Evolutionary conservation across 2,888 invertebrate species (phyloP).

Genomic region (Tetragonula carbonaria): DNA sequence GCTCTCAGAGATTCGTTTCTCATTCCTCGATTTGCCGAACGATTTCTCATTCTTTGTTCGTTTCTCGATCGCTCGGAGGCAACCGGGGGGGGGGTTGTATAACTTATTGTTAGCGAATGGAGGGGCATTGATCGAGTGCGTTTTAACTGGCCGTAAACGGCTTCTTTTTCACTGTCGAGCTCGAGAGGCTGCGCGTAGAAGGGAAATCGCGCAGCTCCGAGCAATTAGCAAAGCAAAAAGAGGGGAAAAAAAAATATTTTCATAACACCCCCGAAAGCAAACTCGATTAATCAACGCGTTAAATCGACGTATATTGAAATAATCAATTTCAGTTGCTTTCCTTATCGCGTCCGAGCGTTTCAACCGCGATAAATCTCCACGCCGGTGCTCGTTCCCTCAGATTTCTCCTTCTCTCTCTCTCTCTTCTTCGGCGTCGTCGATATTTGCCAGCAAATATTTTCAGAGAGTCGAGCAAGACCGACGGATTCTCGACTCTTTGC

Average conservation of each 20-base stretch:
- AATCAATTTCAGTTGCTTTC: constrained; percentile 28
- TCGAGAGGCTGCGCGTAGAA: constrained; percentile 33
- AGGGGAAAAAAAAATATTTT: background rate
- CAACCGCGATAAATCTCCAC: background rate
- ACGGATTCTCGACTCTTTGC: constrained; percentile 16
- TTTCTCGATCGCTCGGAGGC: constrained; percentile 44
- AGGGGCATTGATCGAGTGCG: constrained; percentile 57
- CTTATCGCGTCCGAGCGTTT: constrained; percentile 11
- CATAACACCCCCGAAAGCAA: constrained; percentile 26
- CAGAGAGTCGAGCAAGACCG: constrained; percentile 21
- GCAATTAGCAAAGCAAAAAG: constrained; percentile 40
- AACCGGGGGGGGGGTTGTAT: constrained; percentile 1
- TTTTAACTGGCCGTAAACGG: constrained; percentile 65
- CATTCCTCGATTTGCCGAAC: constrained; percentile 16
- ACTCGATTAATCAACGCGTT: constrained; percentile 46
- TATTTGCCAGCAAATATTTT: constrained; percentile 36
- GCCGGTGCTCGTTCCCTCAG: background rate
- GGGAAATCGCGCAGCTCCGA: constrained; percentile 29
- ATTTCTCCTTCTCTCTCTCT: background rate
- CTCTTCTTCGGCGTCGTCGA: background rate
- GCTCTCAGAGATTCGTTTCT: constrained; percentile 18
- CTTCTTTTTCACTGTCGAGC: constrained; percentile 63
- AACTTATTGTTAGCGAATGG: constrained; percentile 39
- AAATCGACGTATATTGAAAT: constrained; percentile 48
- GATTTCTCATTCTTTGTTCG: constrained; percentile 41